phyloP scores from a whole-genome alignment of 2,888 invertebrate species.

The Mimumesa dahlbomi region DNA sequence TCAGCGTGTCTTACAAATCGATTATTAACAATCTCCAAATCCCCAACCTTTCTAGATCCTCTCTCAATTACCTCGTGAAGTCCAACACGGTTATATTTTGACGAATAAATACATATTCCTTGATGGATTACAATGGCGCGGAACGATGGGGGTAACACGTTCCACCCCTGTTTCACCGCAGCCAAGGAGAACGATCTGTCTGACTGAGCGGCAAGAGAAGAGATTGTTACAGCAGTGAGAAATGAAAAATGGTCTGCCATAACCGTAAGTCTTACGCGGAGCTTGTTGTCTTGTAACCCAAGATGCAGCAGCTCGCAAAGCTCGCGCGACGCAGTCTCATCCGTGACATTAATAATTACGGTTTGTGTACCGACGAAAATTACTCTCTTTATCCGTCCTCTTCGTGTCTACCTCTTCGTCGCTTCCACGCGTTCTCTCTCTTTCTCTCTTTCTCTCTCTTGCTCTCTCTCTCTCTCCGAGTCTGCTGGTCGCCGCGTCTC shows the following conservation, averaged over 20 bases:
- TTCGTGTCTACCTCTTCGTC: slow-evolving; percentile 23
- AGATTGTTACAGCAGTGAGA: slow-evolving; percentile 45
- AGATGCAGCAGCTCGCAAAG: slow-evolving; percentile 44
- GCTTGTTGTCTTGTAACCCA: slow-evolving; percentile 51
- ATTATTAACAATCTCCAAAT: too few species aligned
- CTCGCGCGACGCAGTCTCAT: slow-evolving; percentile 45
- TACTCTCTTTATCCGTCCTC: slow-evolving; percentile 69
- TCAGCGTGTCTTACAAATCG: too few species aligned
- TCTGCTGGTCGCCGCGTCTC: slow-evolving; percentile 19
- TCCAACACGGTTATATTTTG: too few species aligned
- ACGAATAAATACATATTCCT: too few species aligned
- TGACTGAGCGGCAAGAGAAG: slow-evolving; percentile 8
- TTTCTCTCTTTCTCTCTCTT: background rate
- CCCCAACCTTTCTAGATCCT: too few species aligned
- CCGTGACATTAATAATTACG: slow-evolving; percentile 72
- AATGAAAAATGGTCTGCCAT: slow-evolving; percentile 53
- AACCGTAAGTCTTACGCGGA: slow-evolving; percentile 38
- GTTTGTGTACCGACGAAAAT: slow-evolving; percentile 72
- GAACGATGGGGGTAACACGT: too few species aligned
- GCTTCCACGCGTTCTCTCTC: slow-evolving; percentile 11
- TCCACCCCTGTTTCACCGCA: too few species aligned
- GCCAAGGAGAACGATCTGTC: background rate
- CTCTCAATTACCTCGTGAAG: too few species aligned
- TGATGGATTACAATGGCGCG: too few species aligned
- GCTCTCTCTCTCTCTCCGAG: background rate